Percentiles rank a stretch among this genome's conserved stretches.
Conservation (phyloP, 2,888 invertebrate genomes). For the Tiliacea citrago region DNA sequence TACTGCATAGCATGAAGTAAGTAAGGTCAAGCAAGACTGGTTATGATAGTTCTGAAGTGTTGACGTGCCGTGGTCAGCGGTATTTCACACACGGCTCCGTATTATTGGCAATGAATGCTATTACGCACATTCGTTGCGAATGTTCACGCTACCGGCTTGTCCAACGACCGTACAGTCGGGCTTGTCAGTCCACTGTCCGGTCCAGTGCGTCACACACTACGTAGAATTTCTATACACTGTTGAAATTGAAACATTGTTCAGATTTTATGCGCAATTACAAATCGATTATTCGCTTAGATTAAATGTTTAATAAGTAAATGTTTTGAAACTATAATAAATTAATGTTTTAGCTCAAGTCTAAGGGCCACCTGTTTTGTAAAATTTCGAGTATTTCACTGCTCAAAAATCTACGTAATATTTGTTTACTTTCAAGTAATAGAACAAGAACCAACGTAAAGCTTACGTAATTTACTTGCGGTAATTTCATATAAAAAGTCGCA, state of each 20-base stretch:
- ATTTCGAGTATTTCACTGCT: neutral
- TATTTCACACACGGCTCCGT: constrained; percentile 52
- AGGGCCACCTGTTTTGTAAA: constrained; percentile 16
- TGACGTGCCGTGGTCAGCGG: constrained; percentile 36
- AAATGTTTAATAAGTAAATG: constrained; percentile 27
- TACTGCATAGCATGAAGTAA: constrained; percentile 36
- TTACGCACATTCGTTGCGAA: constrained; percentile 40
- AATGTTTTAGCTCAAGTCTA: constrained; percentile 12
- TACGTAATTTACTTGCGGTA: constrained; percentile 23
- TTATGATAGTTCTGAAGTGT: constrained; percentile 45
- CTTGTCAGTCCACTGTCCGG: constrained; percentile 16
- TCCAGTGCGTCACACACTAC: constrained; percentile 47
- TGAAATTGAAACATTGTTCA: constrained; percentile 45
- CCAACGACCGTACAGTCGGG: too few relatives aligned
- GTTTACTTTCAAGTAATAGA: neutral
- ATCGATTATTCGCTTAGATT: constrained; percentile 31
- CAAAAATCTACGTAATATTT: constrained; percentile 1
- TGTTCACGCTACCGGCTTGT: constrained; percentile 21
- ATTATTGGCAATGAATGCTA: constrained; percentile 54
- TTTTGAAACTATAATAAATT: constrained; percentile 8
- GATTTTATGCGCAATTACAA: constrained; percentile 42
- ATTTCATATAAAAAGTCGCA: neutral
- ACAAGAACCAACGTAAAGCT: constrained; percentile 17
- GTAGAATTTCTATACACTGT: constrained; percentile 44
- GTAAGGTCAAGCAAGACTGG: constrained; percentile 61